These are phyloP conservation scores for Campoplex capitator DNA, from an alignment of 2,888 invertebrate species.

Conservation along the genomic window DNA sequence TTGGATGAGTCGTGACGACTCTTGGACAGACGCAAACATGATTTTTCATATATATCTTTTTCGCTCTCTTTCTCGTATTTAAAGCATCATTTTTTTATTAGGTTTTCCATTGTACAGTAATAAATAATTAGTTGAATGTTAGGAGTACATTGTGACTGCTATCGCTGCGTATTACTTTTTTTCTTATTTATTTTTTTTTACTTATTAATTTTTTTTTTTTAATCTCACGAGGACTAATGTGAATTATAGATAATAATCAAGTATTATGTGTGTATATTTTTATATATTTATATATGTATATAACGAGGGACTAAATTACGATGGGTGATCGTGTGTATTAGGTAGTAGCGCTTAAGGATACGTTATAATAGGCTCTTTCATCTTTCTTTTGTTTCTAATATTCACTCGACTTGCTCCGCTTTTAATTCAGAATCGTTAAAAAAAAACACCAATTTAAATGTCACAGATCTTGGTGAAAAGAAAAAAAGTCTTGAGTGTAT, in stretches of 20 bases:
- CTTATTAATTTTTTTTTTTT: conserved; percentile 13
- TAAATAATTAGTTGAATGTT: conserved; percentile 82
- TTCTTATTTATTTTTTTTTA: neutral
- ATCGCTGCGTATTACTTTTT: conserved; percentile 46
- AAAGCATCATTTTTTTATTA: conserved; percentile 81
- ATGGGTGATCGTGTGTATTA: conserved; percentile 50
- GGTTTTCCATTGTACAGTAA: conserved; percentile 82
- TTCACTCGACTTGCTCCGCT: conserved; percentile 59
- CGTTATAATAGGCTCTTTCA: conserved; percentile 32
- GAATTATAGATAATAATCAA: conserved; percentile 59
- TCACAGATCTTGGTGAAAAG: conserved; percentile 55
- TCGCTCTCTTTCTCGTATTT: conserved; percentile 74
- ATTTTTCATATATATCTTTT: conserved; percentile 51
- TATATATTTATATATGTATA: conserved; percentile 47
- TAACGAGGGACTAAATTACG: neutral
- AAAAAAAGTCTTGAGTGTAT: conserved; percentile 18
- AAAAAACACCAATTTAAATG: conserved; percentile 30
- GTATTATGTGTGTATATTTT: conserved; percentile 64
- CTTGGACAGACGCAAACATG: conserved; percentile 61
- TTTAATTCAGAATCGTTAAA: conserved; percentile 39
- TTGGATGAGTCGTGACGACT: conserved; percentile 51
- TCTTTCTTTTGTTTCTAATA: conserved; percentile 19
- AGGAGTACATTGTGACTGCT: conserved; percentile 69
- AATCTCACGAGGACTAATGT: conserved; percentile 44
- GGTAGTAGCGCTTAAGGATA: conserved; percentile 52